Percentiles rank a stretch among this genome's conserved stretches.
phyloP scores from a whole-genome alignment of 2,888 invertebrate species.

The Branchinecta sandiegonensis region DNA sequence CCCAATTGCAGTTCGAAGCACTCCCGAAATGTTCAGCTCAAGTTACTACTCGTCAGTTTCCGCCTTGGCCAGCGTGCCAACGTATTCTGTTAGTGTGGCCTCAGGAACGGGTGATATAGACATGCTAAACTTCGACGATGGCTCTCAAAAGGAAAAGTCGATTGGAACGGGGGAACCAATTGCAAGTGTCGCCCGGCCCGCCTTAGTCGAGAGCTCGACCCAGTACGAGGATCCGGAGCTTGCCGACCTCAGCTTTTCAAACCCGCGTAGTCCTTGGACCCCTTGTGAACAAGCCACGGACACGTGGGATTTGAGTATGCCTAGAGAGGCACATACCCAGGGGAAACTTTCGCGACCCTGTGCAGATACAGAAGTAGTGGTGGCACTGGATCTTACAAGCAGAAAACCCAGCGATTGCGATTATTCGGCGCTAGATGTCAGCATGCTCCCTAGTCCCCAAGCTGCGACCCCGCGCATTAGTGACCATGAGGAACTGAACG shows the following conservation, averaged over 20 bases:
- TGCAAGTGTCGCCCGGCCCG: neutral
- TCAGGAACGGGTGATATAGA: neutral
- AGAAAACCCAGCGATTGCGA: neutral
- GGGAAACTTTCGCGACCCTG: neutral
- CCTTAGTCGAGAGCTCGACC: neutral
- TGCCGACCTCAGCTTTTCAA: neutral
- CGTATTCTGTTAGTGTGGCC: neutral
- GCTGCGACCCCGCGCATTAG: neutral
- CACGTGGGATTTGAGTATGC: neutral
- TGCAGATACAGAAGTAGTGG: neutral
- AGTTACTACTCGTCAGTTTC: neutral
- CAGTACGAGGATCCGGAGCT: slow-evolving; percentile 9
- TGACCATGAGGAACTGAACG: neutral
- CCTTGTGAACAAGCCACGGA: neutral
- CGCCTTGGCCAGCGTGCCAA: neutral
- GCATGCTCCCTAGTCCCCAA: neutral
- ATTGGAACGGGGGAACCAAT: neutral
- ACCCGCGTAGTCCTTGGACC: neutral
- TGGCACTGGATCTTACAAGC: neutral
- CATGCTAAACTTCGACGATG: neutral
- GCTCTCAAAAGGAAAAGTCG: neutral
- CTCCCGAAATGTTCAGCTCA: neutral
- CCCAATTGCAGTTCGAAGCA: neutral
- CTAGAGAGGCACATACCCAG: neutral
- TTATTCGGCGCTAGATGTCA: neutral